Evolutionary conservation across 2,888 invertebrate species (phyloP), one percentile per base, ranked within the genome.

Genomic region (Drosophila rellima): DNA sequence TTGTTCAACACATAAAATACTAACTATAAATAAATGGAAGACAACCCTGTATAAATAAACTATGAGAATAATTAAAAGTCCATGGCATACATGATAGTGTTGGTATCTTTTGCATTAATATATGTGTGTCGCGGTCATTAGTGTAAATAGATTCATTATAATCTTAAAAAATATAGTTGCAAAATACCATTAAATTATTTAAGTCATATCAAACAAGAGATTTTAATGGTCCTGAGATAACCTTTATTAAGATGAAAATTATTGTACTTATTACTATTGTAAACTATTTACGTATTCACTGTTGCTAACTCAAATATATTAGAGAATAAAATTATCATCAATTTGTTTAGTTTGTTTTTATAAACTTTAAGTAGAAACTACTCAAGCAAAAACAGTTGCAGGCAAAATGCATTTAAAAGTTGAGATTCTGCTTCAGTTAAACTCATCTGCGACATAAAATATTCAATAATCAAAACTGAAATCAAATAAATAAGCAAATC

Each of bases 161-260:
- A 67, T 47, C 52, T 37, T 42, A 59, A 55, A 31, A 48, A 51
- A 29, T 64, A 61, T 60, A 62, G 62, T 59, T 62, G 64, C 42
- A 45, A 50, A 57, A 64, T 70, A 78, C 84, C 82, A 82, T 84
- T 67, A 73, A 80, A 72, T 76, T 84, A 83, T 85, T 89, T 82
- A 89, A 89, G 82, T 90, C 89, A 89, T 89, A 89, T 89, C 89
- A 89, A 83, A 83, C 77, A 84, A 71, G 80, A 83, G 77, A 86
- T 86, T 88, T 75, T 66, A 88, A 88, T 84, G 83, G 82, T 88
- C 85, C 88, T 84, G 76, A 80, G 71, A 80, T 78, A 79, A 89
- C 73, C 70, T 64, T 70, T 62, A 82, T 62, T 51, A 52, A 70
- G 63, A 47, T 23, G 11, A 20, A 26, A 23, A 39, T 7, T 20